These are phyloP conservation scores for Herpailurus yagouaroundi DNA, from an alignment of 2,113 vertebrate species.

Conservation along the genomic window DNA sequence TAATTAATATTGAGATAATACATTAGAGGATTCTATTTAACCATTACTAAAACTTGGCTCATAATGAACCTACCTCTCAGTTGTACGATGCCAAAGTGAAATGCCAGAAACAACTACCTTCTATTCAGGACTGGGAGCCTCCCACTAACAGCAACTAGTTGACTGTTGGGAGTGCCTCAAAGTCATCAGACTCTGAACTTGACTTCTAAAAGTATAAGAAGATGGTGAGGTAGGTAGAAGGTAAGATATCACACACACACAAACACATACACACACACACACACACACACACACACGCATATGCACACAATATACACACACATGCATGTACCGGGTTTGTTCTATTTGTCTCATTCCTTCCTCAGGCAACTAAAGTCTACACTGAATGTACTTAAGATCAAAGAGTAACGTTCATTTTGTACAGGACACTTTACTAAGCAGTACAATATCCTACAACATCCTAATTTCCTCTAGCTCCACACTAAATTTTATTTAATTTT, in stretches of 20 bases:
- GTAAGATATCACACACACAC: not conserved
- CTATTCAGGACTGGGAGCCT: not conserved
- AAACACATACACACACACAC: not conserved
- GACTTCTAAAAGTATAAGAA: not conserved
- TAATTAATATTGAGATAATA: not conserved
- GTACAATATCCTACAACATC: not conserved
- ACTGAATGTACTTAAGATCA: not conserved
- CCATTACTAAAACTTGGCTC: not conserved
- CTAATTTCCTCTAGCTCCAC: not conserved
- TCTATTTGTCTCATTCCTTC: not conserved
- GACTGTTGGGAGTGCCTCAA: not conserved
- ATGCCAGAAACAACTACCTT: not conserved
- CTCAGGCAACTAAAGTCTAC: not conserved
- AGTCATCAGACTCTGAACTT: not conserved
- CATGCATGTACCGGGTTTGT: not conserved
- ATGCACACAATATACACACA: no score
- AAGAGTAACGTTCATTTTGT: not conserved
- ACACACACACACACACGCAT: no score
- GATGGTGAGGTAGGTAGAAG: not conserved
- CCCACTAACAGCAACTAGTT: no score
- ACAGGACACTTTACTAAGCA: not conserved
- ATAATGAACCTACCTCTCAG: not conserved
- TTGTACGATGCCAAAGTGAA: not conserved
- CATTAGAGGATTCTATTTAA: not conserved
- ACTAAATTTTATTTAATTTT: not conserved